These are phyloP conservation scores for Caloenas nicobarica DNA, from an alignment of 2,113 vertebrate genomes.

Conservation along the genomic window DNA sequence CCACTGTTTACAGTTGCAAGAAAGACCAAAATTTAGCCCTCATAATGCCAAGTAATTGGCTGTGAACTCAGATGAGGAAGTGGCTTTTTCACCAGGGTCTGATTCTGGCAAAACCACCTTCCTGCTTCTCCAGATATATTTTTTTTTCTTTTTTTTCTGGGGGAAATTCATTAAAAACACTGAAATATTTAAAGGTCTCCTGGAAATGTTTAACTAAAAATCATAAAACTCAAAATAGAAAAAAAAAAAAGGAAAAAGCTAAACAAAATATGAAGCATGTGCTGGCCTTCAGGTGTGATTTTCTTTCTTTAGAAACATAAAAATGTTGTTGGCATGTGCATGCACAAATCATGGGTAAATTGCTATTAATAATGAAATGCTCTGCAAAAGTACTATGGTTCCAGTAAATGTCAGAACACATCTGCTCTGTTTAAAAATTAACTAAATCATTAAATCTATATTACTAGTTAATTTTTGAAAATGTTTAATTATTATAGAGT, in stretches of 20 bases:
- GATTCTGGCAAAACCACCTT: slow-evolving; percentile 1
- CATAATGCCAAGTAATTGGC: not conserved
- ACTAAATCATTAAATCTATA: slow-evolving; percentile 58
- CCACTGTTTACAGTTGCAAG: not conserved
- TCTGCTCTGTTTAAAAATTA: slow-evolving; percentile 67
- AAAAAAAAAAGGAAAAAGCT: not conserved
- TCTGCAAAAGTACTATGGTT: slow-evolving; percentile 42
- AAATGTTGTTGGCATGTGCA: not conserved
- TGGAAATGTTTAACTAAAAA: slow-evolving; percentile 14
- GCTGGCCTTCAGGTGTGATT: slow-evolving; percentile 4
- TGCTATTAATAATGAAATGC: slow-evolving; percentile 24
- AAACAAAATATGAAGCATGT: not conserved
- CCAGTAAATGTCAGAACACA: slow-evolving; percentile 54
- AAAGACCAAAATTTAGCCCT: not conserved
- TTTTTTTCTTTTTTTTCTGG: not conserved
- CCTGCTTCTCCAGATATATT: not conserved
- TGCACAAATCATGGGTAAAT: slow-evolving; percentile 15
- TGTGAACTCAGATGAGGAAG: slow-evolving; percentile 23
- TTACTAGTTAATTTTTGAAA: slow-evolving; percentile 60
- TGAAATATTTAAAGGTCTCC: slow-evolving; percentile 6
- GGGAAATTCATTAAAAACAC: not conserved
- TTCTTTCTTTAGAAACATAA: slow-evolving; percentile 15
- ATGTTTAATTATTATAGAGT: slow-evolving; percentile 56
- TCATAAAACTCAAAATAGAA: not conserved
- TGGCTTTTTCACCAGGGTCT: not conserved